A percentile compares a stretch with the other conserved stretches of the same genome.
These are phyloP conservation scores for Campylorhamphus procurvoides DNA, from an alignment of 2,113 vertebrate genomes.

Conservation along the genomic window DNA sequence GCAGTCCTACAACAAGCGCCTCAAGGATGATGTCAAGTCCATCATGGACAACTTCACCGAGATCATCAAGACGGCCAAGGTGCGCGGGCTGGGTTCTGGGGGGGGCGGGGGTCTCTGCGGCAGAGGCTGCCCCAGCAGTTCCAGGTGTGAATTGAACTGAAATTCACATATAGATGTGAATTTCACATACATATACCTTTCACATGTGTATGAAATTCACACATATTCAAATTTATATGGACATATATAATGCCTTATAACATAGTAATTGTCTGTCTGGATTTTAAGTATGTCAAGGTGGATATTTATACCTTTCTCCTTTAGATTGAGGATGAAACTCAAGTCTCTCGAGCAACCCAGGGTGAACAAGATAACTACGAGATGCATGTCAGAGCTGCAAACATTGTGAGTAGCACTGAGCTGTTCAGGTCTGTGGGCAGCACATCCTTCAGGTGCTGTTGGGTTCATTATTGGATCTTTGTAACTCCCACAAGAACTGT, in stretches of 20 bases:
- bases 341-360: constrained; percentile 93
- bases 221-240: not conserved
- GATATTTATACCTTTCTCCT: not conserved
- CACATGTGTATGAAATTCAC: not conserved
- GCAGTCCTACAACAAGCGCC: constrained; percentile 96
- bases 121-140: not conserved
- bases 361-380: constrained; percentile 98
- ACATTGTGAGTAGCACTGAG: constrained; percentile 85
- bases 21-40: constrained; percentile 94
- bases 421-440: not conserved
- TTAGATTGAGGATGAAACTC: constrained; percentile 96
- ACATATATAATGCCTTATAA: not conserved
- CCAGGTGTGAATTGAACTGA: not conserved
- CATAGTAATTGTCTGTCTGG: rapidly evolving
- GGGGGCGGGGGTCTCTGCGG: rapidly evolving
- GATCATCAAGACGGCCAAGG: constrained; percentile 94
- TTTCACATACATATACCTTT: not conserved
- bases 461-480: not conserved
- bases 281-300: not conserved
- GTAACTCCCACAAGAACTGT: rapidly evolving
- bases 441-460: not conserved
- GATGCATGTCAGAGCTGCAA: constrained; percentile 97
- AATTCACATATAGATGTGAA: not conserved
- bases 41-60: constrained; percentile 97
- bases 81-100: not conserved